Evolutionary conservation across 2,113 vertebrate genomes (phyloP), one percentile per base, ranked within the genome.

Genomic region (Pyrgilauda ruficollis): DNA sequence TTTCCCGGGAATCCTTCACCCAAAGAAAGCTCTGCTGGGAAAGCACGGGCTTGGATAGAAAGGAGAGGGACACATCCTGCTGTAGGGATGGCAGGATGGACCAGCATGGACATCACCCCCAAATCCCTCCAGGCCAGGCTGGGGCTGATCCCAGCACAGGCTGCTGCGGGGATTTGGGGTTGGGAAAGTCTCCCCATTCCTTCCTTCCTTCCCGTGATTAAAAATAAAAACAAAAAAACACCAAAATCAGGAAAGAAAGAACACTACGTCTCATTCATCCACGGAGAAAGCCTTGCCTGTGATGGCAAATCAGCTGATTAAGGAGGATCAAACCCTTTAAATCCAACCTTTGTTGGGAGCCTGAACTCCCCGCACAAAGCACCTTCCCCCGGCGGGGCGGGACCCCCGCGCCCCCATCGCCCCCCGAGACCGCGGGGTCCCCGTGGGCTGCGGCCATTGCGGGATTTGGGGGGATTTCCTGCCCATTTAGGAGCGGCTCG

Each of bases 241-340:
- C 27, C 13, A 31, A 61, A 47, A 24, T 19, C 47, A 13, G 39
- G 19, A 27, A 44, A 74, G 52, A 33, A 63, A 73, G 87, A 95
- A 91, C 78, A 93, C 84, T 81, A 53, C 33, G 13, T 3, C 84
- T 87, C 92, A 95, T 94, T 96, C 94, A 96, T 64, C 3, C 2
- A 0, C 4, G 7, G 70, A 77, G 83, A 94, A 94, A 94, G 61
- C 94, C 79, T 56, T 2, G 59, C 92, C 88, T n/a, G 79, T 56
- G 87, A 44, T 31, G 90, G 84, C 74, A 91, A 91, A 96, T 85
- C 92, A 72, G 87, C 75, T 72, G 94, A 94, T 96, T 87, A 88
- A 83, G 15, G 92, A 75, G 90, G 76, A 77, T 84, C 94, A 78
- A 68, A 73, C 30, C 56, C 80, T 61, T 14, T 80, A 74, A 91